Evolutionary conservation across 1,140 invertebrate genomes (phyloP).

Genomic region (Camponotus pennsylvanicus): DNA sequence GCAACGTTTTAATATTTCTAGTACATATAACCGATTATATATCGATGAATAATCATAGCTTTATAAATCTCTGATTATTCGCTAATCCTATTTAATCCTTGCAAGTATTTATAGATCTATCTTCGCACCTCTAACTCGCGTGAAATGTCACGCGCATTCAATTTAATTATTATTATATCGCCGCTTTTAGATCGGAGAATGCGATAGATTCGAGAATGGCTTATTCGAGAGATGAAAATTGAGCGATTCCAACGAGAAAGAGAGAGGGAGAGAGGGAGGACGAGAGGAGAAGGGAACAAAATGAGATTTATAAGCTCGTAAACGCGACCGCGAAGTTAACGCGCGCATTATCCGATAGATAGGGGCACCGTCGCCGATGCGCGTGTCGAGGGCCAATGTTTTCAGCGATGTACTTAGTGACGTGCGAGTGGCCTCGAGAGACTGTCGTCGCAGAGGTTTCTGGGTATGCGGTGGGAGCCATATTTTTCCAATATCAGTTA

Average conservation of each 20-base stretch:
- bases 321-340: slow-evolving; percentile 60
- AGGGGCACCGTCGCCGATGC: slow-evolving; percentile 64
- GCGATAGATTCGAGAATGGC: not conserved
- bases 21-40: not conserved
- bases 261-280: not conserved
- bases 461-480: slow-evolving; percentile 85
- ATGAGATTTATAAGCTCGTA: not conserved
- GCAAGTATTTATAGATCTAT: too few species aligned
- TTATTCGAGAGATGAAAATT: not conserved
- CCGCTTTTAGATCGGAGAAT: not conserved
- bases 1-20: not conserved
- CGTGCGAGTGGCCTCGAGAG: slow-evolving; percentile 72
- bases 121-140: not conserved
- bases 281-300: not conserved
- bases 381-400: slow-evolving; percentile 70
- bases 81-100: not conserved
- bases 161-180: not conserved
- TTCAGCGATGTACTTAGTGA: slow-evolving; percentile 69
- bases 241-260: not conserved
- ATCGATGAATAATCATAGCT: not conserved
- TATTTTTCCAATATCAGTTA: slow-evolving; percentile 84
- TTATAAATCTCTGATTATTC: not conserved
- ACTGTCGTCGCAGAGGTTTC: slow-evolving; percentile 81
- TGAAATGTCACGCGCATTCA: not conserved
- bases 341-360: slow-evolving; percentile 61